Base-by-base conservation (phyloP, 1,140 invertebrate species). In the Mylabris phalerata region DNA sequence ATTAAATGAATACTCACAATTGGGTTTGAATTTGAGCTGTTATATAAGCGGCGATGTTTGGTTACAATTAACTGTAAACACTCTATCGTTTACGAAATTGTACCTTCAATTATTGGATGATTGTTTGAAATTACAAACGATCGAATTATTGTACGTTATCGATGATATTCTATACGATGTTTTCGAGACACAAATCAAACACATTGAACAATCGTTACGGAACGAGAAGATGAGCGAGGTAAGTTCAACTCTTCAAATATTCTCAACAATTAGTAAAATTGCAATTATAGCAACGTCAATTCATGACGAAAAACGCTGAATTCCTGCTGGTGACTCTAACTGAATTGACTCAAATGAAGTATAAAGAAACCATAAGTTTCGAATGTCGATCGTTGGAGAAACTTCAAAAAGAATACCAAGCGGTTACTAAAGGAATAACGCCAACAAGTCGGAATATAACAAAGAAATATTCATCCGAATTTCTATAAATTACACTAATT, bases 31-130 rank as follows among this genome's bases (percentile, higher is more conserved):
- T 51, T 66, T 84, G 7, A 74, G 79, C 38, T 67, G 70, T 32
- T 84, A 78, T 69, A 72, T 83, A 5, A 80, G 77, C 64, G 85
- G 84, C 61, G 82, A 85, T 57, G 82, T 77, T 63, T 85, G 83
- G 78, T 74, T 89, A n/a, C 75, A 80, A 11, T 71, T 91, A 52
- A 89, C 88, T 0, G 75, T 76, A 60, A 90, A 86, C 67, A 88
- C 83, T 9, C 69, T 88, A 10, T 77, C 84, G 41, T 91, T 91
- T 71, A 80, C 82, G 9, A 87, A 84, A 71, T 72, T 84, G 10
- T 87, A 82, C 64, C 66, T 89, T 9, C 77, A 78, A 25, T 75
- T 89, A 42, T 65, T 87, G 3, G 81, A 86, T 42, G 87, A 90
- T 70, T 81, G 88, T 60, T 69, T 90, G 48, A 82, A 82, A 55